Evolutionary conservation across 2,113 vertebrate species (phyloP).

Genomic region (Hippotragus niger): DNA sequence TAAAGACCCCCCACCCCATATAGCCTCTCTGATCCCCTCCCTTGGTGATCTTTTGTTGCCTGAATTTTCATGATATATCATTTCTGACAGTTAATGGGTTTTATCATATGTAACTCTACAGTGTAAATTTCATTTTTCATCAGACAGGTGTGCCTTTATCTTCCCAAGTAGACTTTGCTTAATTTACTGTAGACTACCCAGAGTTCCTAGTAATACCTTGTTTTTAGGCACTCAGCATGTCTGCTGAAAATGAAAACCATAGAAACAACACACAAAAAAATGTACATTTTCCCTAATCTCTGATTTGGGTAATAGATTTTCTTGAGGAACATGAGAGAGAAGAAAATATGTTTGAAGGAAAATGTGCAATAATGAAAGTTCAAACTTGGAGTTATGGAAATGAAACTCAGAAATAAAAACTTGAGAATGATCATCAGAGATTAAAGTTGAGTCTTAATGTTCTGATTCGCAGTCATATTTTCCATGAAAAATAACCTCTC

Average conservation of each 20-base stretch:
- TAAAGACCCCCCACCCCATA: fast-evolving
- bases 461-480: neutral
- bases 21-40: neutral
- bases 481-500: neutral
- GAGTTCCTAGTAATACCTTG: neutral
- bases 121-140: neutral
- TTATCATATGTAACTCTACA: neutral
- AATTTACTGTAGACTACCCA: neutral
- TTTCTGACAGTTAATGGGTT: neutral
- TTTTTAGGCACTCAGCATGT: neutral
- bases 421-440: neutral
- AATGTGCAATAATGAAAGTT: neutral
- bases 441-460: neutral
- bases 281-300: neutral
- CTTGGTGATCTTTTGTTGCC: neutral
- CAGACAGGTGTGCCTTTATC: neutral
- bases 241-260: neutral
- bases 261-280: neutral
- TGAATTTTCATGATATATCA: neutral
- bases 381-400: neutral
- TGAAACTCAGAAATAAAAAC: neutral
- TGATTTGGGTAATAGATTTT: neutral
- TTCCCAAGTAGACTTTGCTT: neutral
- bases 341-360: neutral
- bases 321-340: neutral